Evolutionary conservation across 2,113 vertebrate species (phyloP).

Genomic region (Athene cunicularia): DNA sequence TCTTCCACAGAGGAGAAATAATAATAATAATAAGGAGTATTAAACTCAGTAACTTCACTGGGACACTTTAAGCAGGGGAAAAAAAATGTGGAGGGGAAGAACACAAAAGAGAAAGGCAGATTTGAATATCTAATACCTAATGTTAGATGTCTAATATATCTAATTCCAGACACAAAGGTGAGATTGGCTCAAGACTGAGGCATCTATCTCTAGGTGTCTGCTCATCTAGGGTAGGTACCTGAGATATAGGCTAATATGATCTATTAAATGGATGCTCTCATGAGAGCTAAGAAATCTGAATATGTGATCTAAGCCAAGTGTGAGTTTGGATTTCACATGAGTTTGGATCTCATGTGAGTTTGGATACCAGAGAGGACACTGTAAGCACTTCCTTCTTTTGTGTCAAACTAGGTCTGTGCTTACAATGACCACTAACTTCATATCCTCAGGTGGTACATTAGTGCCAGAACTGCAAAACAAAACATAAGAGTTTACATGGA

Average conservation of each 20-base stretch:
- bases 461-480: neutral
- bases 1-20: neutral
- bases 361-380: neutral
- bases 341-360: neutral
- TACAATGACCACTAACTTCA: neutral
- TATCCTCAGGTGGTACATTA: neutral
- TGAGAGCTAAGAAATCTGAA: neutral
- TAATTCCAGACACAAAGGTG: neutral
- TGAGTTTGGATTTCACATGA: neutral
- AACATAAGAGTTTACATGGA: accelerated
- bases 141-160: neutral
- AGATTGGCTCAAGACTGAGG: neutral
- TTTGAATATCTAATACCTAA: neutral
- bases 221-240: neutral
- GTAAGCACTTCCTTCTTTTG: neutral
- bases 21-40: neutral
- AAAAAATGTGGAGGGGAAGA: neutral
- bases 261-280: neutral
- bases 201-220: neutral
- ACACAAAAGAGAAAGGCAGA: accelerated
- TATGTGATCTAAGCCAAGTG: neutral
- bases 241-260: neutral
- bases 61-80: neutral
- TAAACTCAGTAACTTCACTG: neutral
- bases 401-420: neutral